Percentiles rank a stretch among this genome's conserved stretches.
Evolutionary conservation across 2,888 invertebrate species (phyloP).

Genomic region (Caradrina kadenii): DNA sequence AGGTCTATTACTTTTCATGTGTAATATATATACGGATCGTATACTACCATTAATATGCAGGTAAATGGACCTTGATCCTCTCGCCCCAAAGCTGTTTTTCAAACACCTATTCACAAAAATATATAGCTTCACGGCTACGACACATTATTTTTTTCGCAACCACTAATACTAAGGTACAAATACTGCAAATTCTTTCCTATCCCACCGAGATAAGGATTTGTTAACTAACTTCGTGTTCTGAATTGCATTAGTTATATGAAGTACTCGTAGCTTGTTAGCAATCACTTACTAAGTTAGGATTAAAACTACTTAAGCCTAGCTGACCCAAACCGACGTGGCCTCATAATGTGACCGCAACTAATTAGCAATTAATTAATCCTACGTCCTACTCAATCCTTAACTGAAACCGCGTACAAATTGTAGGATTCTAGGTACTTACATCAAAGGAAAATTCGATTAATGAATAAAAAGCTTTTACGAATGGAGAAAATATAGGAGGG

Average conservation of each 20-base stretch:
- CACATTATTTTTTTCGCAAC: constrained; percentile 13
- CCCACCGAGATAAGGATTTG: constrained; percentile 30
- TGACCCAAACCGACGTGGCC: constrained; percentile 1
- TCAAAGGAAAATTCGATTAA: constrained; percentile 58
- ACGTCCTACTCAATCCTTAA: constrained; percentile 16
- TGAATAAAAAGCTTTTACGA: constrained; percentile 50
- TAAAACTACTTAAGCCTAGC: constrained; percentile 26
- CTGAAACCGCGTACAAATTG: constrained; percentile 20
- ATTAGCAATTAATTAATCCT: constrained; percentile 49
- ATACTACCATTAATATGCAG: not conserved
- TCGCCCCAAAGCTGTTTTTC: not conserved
- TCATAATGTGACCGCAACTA: constrained; percentile 37
- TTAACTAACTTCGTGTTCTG: constrained; percentile 37
- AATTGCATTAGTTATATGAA: constrained; percentile 48
- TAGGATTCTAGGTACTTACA: constrained; percentile 25
- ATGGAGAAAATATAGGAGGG: constrained; percentile 43
- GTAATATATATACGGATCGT: constrained; percentile 12
- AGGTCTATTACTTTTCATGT: not conserved
- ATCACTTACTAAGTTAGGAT: constrained; percentile 42
- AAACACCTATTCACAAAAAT: not conserved
- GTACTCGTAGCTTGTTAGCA: constrained; percentile 40
- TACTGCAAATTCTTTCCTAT: constrained; percentile 39
- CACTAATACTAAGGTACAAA: constrained; percentile 20
- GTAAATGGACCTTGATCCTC: not conserved
- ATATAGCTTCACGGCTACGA: not conserved